These are phyloP conservation scores for Lepus townsendii DNA, from an alignment of 2,797 vertebrate genomes.

Conservation along the genomic window DNA sequence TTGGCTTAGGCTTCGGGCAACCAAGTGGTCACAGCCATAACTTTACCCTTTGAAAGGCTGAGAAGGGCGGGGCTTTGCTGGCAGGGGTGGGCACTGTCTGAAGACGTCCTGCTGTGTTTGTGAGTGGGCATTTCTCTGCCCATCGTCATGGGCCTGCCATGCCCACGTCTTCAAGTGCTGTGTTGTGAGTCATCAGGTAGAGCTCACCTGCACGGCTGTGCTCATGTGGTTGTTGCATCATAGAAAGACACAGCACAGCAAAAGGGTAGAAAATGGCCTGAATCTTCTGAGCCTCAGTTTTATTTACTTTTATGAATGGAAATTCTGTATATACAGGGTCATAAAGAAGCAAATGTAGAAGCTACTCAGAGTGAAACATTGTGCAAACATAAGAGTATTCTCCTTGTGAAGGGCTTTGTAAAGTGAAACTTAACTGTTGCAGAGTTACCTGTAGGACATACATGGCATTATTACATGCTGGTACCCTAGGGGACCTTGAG, in stretches of 20 bases:
- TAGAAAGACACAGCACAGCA: background rate
- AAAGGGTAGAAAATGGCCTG: background rate
- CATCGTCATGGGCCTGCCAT: no score
- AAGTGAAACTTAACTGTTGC: background rate
- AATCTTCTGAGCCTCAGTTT: background rate
- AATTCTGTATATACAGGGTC: background rate
- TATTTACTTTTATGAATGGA: background rate
- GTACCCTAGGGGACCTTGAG: no score
- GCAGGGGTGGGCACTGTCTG: background rate
- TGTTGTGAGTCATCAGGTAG: background rate
- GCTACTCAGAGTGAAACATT: constrained; percentile 12
- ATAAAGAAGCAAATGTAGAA: background rate
- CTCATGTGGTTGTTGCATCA: background rate
- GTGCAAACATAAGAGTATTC: background rate
- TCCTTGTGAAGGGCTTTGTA: background rate
- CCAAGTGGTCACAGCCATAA: background rate
- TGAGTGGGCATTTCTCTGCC: background rate
- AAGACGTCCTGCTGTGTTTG: background rate
- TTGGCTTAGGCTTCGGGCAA: constrained; percentile 18
- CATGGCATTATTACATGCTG: background rate
- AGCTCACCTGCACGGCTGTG: background rate
- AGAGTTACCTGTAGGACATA: background rate
- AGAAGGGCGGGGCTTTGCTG: background rate
- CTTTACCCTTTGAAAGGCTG: background rate
- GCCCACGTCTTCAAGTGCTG: background rate